These are phyloP conservation scores for Metalampra italica DNA, from an alignment of 2,888 invertebrate genomes.

Conservation along the genomic window DNA sequence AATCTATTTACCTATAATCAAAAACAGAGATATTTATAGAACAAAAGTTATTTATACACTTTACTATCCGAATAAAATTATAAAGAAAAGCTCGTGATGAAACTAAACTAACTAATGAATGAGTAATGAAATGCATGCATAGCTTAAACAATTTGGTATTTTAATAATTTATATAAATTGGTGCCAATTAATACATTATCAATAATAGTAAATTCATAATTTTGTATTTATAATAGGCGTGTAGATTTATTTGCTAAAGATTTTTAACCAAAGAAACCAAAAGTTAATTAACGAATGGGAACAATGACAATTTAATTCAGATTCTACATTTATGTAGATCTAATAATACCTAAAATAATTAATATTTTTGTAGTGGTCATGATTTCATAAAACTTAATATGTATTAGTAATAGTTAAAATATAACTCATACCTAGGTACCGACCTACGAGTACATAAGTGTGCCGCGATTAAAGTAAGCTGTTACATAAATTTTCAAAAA, in stretches of 20 bases:
- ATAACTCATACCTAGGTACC: not conserved
- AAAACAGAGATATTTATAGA: not conserved
- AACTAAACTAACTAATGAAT: conserved; percentile 9
- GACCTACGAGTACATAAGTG: no score
- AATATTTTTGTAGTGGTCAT: conserved; percentile 19
- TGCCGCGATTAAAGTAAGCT: no score
- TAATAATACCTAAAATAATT: not conserved
- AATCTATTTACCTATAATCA: conserved; percentile 20
- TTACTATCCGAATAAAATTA: conserved; percentile 14
- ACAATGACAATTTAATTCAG: conserved; percentile 50
- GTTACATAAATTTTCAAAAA: no score
- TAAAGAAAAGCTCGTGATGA: conserved; percentile 13
- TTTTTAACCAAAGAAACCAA: conserved; percentile 32
- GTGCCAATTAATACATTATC: conserved; percentile 47
- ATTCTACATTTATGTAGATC: conserved; percentile 23
- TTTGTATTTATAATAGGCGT: not conserved
- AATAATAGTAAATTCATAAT: conserved; percentile 11
- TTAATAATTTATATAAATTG: conserved; percentile 33
- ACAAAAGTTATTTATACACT: conserved; percentile 12
- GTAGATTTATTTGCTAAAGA: conserved; percentile 22
- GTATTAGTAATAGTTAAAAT: no score
- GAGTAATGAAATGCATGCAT: not conserved
- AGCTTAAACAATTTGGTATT: conserved; percentile 23
- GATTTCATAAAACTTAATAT: not conserved
- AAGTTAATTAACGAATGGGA: conserved; percentile 58